A percentile compares a stretch with the other conserved stretches of the same genome.
Conservation (phyloP, 2,797 vertebrate species). For the Hoplostethus mediterraneus region DNA sequence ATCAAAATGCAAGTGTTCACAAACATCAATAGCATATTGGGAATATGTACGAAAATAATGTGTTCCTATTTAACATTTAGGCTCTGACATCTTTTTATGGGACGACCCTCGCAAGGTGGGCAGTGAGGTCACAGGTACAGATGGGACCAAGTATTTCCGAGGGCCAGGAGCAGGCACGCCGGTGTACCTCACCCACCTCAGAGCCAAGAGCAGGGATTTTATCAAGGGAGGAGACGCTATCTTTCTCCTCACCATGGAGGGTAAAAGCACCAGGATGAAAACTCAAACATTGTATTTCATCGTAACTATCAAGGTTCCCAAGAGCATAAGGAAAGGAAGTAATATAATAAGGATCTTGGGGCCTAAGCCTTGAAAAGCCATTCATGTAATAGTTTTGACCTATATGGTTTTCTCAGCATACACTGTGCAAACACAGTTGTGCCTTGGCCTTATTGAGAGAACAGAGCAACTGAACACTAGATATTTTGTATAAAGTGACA, state of each 20-base stretch:
- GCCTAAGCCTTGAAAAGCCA: no score
- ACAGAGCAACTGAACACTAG: no score
- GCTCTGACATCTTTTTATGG: conserved; percentile 79
- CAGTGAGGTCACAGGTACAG: conserved; percentile 63
- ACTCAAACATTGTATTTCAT: no score
- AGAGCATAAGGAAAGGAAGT: no score
- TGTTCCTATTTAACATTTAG: conserved; percentile 44
- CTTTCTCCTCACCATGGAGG: conserved; percentile 91
- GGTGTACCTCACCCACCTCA: conserved; percentile 86
- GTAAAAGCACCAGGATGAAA: conserved; percentile 72
- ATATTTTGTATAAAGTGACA: no score
- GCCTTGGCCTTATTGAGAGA: no score
- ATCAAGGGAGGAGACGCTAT: conserved; percentile 90
- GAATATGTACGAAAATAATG: neutral
- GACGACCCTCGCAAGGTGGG: conserved; percentile 91
- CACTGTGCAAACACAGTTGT: neutral
- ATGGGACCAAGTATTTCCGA: conserved; percentile 86
- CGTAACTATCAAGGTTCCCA: no score
- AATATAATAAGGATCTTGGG: no score
- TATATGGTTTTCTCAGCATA: no score
- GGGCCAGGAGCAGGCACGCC: conserved; percentile 82
- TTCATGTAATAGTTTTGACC: no score
- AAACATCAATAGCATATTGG: no score
- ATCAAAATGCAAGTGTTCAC: neutral
- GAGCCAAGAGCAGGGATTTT: conserved; percentile 90